Evolutionary conservation across 2,888 invertebrate genomes (phyloP).

Genomic region (Harmothoe impar): DNA sequence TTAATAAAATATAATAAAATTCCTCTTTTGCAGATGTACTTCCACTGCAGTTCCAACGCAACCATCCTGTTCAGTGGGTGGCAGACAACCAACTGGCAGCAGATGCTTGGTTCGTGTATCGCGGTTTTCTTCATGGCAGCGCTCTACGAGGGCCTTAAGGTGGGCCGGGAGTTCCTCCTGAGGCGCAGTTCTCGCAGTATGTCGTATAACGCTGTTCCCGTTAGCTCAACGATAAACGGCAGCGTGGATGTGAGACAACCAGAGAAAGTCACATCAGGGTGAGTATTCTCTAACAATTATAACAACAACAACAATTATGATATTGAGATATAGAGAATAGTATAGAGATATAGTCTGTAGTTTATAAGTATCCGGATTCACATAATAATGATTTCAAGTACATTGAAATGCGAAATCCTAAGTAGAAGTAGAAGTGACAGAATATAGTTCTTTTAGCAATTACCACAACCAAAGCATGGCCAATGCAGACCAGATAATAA

Average conservation of each 20-base stretch:
- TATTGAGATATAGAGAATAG: no score
- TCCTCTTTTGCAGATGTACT: constrained; percentile 79
- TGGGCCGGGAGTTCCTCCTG: constrained; percentile 86
- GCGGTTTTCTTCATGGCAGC: constrained; percentile 95
- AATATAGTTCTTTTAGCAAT: no score
- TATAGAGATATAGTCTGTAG: no score
- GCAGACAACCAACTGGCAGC: constrained; percentile 70
- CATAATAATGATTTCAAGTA: no score
- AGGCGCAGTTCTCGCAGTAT: constrained; percentile 71
- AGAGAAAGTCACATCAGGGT: not conserved
- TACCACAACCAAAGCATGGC: no score
- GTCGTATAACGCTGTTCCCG: constrained; percentile 70
- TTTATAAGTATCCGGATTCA: no score
- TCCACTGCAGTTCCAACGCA: constrained; percentile 78
- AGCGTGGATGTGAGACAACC: not conserved
- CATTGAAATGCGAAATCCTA: no score
- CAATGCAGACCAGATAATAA: no score
- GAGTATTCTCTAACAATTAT: not conserved
- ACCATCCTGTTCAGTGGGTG: constrained; percentile 79
- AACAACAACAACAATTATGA: no score
- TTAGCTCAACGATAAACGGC: not conserved
- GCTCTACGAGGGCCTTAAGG: constrained; percentile 97
- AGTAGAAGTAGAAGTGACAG: no score
- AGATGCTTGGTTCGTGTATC: constrained; percentile 93
- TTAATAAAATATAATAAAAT: no score